Percentiles rank a stretch among this genome's conserved stretches.
Conservation (phyloP, 1,140 invertebrate genomes). For the Antheraea mylitta region DNA sequence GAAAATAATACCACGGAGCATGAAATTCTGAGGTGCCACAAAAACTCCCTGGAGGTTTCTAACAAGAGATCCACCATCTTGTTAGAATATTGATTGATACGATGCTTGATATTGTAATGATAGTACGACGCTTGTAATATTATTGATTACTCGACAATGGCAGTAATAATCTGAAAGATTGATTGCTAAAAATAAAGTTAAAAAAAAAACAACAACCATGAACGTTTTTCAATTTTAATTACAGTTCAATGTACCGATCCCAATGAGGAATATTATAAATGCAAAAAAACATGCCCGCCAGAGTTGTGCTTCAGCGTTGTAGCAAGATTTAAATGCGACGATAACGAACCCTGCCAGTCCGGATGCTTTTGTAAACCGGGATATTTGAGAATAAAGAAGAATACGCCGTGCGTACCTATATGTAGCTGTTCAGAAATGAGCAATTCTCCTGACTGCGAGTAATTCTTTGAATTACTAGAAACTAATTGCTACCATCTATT, state of each 20-base stretch:
- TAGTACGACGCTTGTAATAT: no score
- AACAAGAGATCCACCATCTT: no score
- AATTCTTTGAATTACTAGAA: neutral
- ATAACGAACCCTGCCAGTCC: neutral
- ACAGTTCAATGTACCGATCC: conserved; percentile 7
- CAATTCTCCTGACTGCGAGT: conserved; percentile 6
- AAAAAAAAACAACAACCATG: no score
- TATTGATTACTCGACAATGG: no score
- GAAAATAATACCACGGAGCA: no score
- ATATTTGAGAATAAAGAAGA: conserved; percentile 6
- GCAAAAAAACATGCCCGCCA: conserved; percentile 20
- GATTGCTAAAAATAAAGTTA: no score
- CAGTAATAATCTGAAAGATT: no score
- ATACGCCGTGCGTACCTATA: conserved; percentile 19
- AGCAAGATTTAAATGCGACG: conserved; percentile 16
- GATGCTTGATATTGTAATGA: no score
- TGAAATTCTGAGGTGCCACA: no score
- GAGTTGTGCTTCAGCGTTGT: conserved; percentile 16
- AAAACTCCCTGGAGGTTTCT: no score
- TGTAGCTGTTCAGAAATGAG: conserved; percentile 20
- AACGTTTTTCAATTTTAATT: neutral
- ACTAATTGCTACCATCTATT: neutral
- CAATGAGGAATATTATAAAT: conserved; percentile 19
- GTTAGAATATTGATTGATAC: no score
- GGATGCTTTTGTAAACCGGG: conserved; percentile 24